These are phyloP conservation scores for Nemapogon koenigi DNA, from an alignment of 2,888 invertebrate genomes.

Conservation along the genomic window DNA sequence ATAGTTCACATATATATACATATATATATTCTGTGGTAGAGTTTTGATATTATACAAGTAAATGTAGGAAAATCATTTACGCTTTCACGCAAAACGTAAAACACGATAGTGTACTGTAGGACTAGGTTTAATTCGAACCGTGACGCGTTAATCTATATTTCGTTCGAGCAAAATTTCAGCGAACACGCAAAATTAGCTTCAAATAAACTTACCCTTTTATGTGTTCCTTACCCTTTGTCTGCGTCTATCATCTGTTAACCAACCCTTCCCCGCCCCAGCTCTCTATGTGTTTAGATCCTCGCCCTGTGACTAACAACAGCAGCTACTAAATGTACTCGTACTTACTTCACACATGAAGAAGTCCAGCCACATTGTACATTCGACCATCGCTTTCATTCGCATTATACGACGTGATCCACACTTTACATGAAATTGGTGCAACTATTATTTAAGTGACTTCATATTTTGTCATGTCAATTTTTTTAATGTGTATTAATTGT, in stretches of 20 bases:
- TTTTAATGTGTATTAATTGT: no score
- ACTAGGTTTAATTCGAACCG: constrained; percentile 48
- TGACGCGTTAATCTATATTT: constrained; percentile 52
- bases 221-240: constrained; percentile 77
- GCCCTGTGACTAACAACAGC: constrained; percentile 60
- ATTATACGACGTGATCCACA: constrained; percentile 33
- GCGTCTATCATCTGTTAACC: constrained; percentile 80
- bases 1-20: constrained; percentile 45
- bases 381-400: constrained; percentile 51
- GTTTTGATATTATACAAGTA: constrained; percentile 46
- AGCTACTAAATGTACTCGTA: constrained; percentile 54
- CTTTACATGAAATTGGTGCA: constrained; percentile 61
- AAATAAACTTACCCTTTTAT: constrained; percentile 66
- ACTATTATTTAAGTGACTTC: no score
- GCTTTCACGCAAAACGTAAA: constrained; percentile 64
- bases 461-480: no score
- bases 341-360: constrained; percentile 46
- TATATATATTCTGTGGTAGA: constrained; percentile 40
- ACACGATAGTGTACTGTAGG: constrained; percentile 54
- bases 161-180: constrained; percentile 59
- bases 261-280: constrained; percentile 61
- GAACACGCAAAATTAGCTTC: constrained; percentile 65
- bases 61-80: constrained; percentile 65
- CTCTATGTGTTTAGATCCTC: constrained; percentile 65
- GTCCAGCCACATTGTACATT: constrained; percentile 58